These are phyloP conservation scores for Camponotus floridanus DNA, from an alignment of 1,140 invertebrate genomes.

Conservation along the genomic window DNA sequence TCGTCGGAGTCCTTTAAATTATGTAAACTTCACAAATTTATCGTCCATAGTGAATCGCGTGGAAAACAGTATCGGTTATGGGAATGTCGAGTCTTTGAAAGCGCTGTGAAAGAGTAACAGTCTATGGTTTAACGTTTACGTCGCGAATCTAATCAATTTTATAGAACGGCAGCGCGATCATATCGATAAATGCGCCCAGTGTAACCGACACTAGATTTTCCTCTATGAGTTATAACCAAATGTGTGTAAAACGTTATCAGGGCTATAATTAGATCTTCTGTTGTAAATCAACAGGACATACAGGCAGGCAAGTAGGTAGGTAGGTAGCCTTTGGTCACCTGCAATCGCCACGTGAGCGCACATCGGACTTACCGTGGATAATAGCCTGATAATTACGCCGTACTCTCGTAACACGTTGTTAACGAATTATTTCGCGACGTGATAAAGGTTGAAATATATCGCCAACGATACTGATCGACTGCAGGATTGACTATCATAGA, in stretches of 20 bases:
- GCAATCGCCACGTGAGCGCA: slow-evolving; percentile 45
- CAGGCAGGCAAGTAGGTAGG: slow-evolving; percentile 51
- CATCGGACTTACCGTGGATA: slow-evolving; percentile 41
- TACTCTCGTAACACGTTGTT: slow-evolving; percentile 76
- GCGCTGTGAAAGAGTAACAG: background rate
- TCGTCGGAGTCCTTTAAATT: slow-evolving; percentile 63
- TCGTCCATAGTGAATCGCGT: slow-evolving; percentile 59
- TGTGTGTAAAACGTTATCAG: slow-evolving; percentile 80
- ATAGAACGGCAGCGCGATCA: slow-evolving; percentile 61
- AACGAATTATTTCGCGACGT: slow-evolving; percentile 79
- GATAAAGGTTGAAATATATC: slow-evolving; percentile 73
- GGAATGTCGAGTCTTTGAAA: background rate
- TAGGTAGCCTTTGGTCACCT: slow-evolving; percentile 39
- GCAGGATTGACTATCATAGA: slow-evolving; percentile 12
- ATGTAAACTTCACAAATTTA: slow-evolving; percentile 73
- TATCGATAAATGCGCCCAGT: slow-evolving; percentile 67
- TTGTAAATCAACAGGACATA: slow-evolving; percentile 67
- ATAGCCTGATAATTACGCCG: slow-evolving; percentile 79
- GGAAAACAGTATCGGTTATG: slow-evolving; percentile 16
- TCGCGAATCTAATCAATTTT: slow-evolving; percentile 76
- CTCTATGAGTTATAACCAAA: slow-evolving; percentile 77
- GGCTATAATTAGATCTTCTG: slow-evolving; percentile 77
- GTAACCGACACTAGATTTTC: slow-evolving; percentile 66
- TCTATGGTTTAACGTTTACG: slow-evolving; percentile 68
- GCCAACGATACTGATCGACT: slow-evolving; percentile 32